Percentiles rank a stretch among this genome's conserved stretches.
Conservation (phyloP, 1,140 invertebrate species). For the Macrosteles quadrilineatus region DNA sequence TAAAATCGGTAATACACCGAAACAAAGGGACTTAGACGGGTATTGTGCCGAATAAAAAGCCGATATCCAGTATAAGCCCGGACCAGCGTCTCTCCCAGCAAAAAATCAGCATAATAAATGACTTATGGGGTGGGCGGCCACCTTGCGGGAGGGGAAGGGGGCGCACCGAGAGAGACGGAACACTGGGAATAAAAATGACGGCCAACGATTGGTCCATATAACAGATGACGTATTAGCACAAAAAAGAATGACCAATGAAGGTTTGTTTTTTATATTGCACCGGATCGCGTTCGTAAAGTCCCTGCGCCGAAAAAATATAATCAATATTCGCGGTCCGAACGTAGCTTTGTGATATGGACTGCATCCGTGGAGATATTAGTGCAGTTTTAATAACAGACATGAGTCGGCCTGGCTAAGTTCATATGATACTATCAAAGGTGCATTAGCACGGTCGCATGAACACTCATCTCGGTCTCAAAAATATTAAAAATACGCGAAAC, state of each 20-base stretch:
- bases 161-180: background rate
- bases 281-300: slow-evolving; percentile 23
- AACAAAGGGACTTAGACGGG: slow-evolving; percentile 26
- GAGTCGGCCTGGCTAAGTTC: background rate
- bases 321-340: slow-evolving; percentile 11
- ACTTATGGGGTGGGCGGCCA: slow-evolving; percentile 25
- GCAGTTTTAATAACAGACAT: slow-evolving; percentile 5
- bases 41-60: slow-evolving; percentile 22
- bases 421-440: background rate
- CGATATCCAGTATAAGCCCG: slow-evolving; percentile 21
- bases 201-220: slow-evolving; percentile 26
- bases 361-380: slow-evolving; percentile 18
- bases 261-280: slow-evolving; percentile 26
- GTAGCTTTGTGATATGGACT: background rate
- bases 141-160: slow-evolving; percentile 15
- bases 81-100: background rate
- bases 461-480: background rate
- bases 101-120: slow-evolving; percentile 33
- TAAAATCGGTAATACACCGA: slow-evolving; percentile 25
- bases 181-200: slow-evolving; percentile 29
- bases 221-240: slow-evolving; percentile 25
- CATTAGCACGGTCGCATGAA: background rate
- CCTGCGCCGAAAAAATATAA: slow-evolving; percentile 28
- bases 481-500: slow-evolving; percentile 2
- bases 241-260: slow-evolving; percentile 32